Base-by-base conservation (phyloP, 2,888 invertebrate species). In the Synanthedon vespiformis region DNA sequence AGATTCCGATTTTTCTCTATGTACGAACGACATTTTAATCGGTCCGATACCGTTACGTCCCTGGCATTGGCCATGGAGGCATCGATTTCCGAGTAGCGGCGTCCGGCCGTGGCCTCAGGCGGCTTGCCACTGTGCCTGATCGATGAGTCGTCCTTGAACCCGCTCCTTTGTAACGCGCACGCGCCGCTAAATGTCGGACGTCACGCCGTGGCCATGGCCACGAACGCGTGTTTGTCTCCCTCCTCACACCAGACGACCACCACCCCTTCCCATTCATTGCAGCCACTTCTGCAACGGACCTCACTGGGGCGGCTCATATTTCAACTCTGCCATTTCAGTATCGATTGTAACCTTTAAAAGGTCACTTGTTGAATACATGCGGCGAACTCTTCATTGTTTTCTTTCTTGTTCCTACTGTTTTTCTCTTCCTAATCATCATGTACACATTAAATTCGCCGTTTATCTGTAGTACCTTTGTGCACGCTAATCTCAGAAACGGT, bases 61-160 rank as follows among this genome's bases (percentile, higher is more conserved):
- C 58, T 79, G 80, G 70, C 80, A 79, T 67, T 80, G 78, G 55
- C 60, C 34, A 34, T 10, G 59, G 51, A 48, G 55, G 57, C 72
- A 77, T 77, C 67, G 77, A 77, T 72, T 70, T 67, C 62, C 63
- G 58, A 59, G 61, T 62, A 51, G 53, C 53, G 22, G 72, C 76
- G 77, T 74, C 77, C 77, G 77, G 62, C 74, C 76, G 60, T 78
- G 76, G 78, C 76, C 72, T 69, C 65, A 64, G 67, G 60, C 70
- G 63, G 62, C 62, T 57, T 58, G 55, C 65, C 68, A 77, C 76
- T 79, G 68, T 67, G 55, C 54, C 57, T 72, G 74, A 83, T 87
- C 85, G 80, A 86, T 85, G 68, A 34, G 12, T 53, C 71, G 80
- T 77, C 86, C 86, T 84, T 87, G 86, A 87, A 83, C 85, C 74